phyloP scores from a whole-genome alignment of 2,113 vertebrate species.

The Pollimyrus isidori region DNA sequence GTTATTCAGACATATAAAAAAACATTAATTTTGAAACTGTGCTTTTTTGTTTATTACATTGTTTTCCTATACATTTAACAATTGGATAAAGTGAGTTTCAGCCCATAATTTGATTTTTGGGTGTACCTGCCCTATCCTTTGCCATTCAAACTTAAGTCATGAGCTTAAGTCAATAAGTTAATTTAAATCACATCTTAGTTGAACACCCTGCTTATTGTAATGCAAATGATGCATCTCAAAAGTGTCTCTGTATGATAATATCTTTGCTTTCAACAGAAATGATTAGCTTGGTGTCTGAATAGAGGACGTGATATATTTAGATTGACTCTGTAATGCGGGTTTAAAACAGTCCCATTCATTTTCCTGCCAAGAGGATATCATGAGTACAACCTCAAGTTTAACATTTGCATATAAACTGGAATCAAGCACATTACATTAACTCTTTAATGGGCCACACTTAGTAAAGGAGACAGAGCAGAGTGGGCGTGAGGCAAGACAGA shows the following conservation, averaged over 20 bases:
- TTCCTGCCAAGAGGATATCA: constrained; percentile 5
- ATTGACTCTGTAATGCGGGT: background rate
- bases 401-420: constrained; percentile 11
- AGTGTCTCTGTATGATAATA: constrained; percentile 1
- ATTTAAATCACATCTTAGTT: constrained; percentile 3
- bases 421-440: background rate
- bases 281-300: background rate
- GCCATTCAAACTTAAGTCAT: background rate
- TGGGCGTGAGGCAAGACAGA: background rate
- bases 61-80: background rate
- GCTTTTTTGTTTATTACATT: background rate
- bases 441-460: background rate
- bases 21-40: background rate
- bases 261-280: constrained; percentile 3
- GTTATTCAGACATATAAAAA: background rate
- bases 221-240: constrained; percentile 5
- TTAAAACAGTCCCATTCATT: background rate
- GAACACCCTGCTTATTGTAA: constrained; percentile 1
- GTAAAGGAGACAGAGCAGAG: background rate
- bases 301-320: constrained; percentile 5
- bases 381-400: background rate
- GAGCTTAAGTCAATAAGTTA: background rate
- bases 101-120: background rate
- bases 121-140: background rate
- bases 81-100: background rate